Conservation (phyloP, 2,888 invertebrate genomes). For the Drosophila greeni region DNA sequence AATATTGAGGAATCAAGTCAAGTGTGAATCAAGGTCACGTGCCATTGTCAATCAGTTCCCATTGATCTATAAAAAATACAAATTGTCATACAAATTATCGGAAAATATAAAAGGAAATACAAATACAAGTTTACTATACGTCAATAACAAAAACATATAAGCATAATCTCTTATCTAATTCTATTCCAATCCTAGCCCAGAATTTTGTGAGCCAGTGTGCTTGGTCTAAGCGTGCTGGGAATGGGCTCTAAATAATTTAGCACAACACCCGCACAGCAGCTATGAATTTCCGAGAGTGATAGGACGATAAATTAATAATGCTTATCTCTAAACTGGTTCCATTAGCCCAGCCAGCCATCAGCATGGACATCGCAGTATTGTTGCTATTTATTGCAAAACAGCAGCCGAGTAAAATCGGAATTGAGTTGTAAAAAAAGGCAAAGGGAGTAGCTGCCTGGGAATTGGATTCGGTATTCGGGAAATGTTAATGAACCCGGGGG, state of each 20-base stretch:
- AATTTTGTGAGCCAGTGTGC: conserved; percentile 40
- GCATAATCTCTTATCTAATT: no score
- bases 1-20: not conserved
- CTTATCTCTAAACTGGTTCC: conserved; percentile 71
- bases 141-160: no score
- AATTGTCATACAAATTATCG: not conserved
- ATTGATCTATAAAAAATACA: no score
- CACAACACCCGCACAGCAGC: conserved; percentile 59
- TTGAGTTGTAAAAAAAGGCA: conserved; percentile 50
- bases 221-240: conserved; percentile 26
- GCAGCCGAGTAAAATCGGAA: conserved; percentile 36
- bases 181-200: no score
- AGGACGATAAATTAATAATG: conserved; percentile 63
- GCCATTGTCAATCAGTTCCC: no score
- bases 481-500: conserved; percentile 47
- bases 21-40: not conserved
- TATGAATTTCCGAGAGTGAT: conserved; percentile 26
- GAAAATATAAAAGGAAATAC: no score
- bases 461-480: conserved; percentile 41
- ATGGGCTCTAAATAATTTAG: conserved; percentile 32
- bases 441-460: conserved; percentile 32
- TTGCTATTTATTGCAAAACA: conserved; percentile 52
- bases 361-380: conserved; percentile 36
- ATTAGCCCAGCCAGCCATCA: conserved; percentile 49
- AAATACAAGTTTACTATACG: no score